Evolutionary conservation across 2,888 invertebrate species (phyloP), one percentile per base, ranked within the genome.

Genomic region (Thysanoteuthis rhombus): DNA sequence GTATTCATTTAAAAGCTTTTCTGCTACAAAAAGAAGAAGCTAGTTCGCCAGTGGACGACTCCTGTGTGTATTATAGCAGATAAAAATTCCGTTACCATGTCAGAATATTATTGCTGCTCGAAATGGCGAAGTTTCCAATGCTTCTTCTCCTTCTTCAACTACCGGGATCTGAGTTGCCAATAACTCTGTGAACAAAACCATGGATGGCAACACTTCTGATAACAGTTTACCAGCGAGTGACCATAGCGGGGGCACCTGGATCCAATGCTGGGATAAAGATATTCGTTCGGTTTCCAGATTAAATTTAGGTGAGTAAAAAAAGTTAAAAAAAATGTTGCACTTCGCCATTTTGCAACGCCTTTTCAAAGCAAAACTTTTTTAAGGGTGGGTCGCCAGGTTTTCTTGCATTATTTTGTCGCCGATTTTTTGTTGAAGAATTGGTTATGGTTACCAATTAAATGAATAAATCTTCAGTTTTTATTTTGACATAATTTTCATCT

Each of bases 221-320:
- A 95, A 95, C 93, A 96, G 96, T 93, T 95, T 95, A 75, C 95
- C 95, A 22, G 94, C 95, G 32, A 95, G 96, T 94, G 96, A 96
- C 75, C 95, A 95, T 93, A 95, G 95, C 16, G 95, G 94, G 89
- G 94, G 95, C 92, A 94, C 95, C 8, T 96, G 96, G 96, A 94
- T 95, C 28, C 95, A 95, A 92, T 93, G 94, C 92, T 95, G 95
- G 95, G 96, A 95, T 93, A 95, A 95, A 93, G 95, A 95, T 94
- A 95, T 95, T 93, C 95, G 94, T 90, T 95, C 95, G 12, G 94
- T 95, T 40, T 95, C 95, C 16, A 95, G 95, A 36, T 92, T 95
- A 89, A 95, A 95, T 92, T 93, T 95, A 39, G 95, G 95, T 95
- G 93, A 95, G 95, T 94, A 90, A 36, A n/a, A 91, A 91, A 32